Base-by-base conservation (phyloP, 1,140 invertebrate genomes). In the Sinella curviseta region DNA sequence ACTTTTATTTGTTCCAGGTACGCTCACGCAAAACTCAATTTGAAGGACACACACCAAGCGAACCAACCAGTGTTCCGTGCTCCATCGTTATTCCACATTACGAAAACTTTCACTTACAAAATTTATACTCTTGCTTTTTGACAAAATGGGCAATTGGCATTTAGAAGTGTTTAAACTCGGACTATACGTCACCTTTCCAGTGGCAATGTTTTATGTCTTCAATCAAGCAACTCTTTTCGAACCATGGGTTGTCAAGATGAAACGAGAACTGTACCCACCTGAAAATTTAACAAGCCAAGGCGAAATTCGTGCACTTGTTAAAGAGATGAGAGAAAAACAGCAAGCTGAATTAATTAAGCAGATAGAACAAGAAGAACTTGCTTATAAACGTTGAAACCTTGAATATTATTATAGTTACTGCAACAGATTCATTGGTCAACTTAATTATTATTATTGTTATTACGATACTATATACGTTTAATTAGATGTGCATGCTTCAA, bases 191-290 rank as follows among this genome's bases (percentile, higher is more conserved):
- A 87, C 90, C 0, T 96, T 97, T 86, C 95, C 95, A 0, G 94
- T 96, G 2, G 88, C 85, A 1, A 83, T 94, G 16, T 97, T 96
- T 84, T 93, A 96, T 86, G 90, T 91, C 80, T 96, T 95, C 84
- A 96, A 96, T 86, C 93, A 95, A 84, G 92, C 94, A 4, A 88
- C 90, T 65, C 92, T 92, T 84, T 95, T 94, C 86, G 93, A 95
- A 85, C 89, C 93, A 78, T 93, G 91, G 90, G 90, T 95, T 4
- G 91, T 90, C 34, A 89, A 92, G 79, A 91, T 90, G 54, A 92
- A 92, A 84, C 86, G 90, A 31, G 88, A 93, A 84, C 85, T 91
- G 20, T 93, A 90, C 85, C 93, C 92, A n/a, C 92, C 92, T 4
- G 90, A 92, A 81, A 89, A 89, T 85, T 86, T 88, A 84, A 86